Evolutionary conservation across 2,797 vertebrate genomes (phyloP).

Genomic region (Lacerta viridis): DNA sequence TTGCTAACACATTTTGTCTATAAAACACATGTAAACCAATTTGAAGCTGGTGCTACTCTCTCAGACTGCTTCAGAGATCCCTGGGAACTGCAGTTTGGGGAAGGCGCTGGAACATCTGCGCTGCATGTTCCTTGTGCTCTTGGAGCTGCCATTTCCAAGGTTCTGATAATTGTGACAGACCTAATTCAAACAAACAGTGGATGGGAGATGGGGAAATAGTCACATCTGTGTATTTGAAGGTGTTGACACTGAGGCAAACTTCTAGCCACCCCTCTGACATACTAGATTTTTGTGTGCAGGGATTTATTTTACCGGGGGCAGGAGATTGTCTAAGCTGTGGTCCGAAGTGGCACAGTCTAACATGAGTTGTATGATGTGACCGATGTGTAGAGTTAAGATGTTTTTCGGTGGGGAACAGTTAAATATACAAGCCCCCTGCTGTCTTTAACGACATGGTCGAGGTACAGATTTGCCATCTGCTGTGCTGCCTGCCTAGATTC

Average conservation of each 20-base stretch:
- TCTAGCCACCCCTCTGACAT: not conserved
- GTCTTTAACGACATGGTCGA: not conserved
- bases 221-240: too few relatives aligned
- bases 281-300: not conserved
- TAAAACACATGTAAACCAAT: not conserved
- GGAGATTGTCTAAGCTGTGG: too few relatives aligned
- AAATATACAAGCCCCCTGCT: not conserved
- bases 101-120: not conserved
- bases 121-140: not conserved
- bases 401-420: not conserved
- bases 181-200: not conserved
- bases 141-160: not conserved
- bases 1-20: not conserved
- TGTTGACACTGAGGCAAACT: not conserved
- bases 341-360: not conserved
- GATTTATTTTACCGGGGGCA: not conserved
- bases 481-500: not conserved
- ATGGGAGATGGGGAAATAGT: not conserved
- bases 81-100: not conserved
- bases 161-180: not conserved
- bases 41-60: not conserved
- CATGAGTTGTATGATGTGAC: not conserved
- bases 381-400: not conserved
- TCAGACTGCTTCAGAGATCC: not conserved
- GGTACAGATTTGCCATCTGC: not conserved